Evolutionary conservation across 1,140 invertebrate genomes (phyloP), one percentile per base, ranked within the genome.

Genomic region (Neodiprion pinetum): DNA sequence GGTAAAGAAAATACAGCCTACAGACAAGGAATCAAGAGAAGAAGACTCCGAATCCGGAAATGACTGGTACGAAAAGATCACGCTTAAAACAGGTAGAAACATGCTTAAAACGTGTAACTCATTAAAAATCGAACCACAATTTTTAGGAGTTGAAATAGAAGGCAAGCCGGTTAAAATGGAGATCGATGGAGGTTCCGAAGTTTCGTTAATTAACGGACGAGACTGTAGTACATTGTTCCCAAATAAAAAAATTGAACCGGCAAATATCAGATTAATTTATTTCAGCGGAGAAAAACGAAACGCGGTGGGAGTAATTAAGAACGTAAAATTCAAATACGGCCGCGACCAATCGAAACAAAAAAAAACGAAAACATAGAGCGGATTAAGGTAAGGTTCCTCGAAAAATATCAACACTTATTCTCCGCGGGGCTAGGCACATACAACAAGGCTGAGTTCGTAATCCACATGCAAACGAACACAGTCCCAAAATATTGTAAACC

Each of bases 211-310:
- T 12, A 70, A 70, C 1, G 23, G 49, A 70, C 68, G 68, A 70
- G 68, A 70, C 49, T 70, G 68, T 70, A 70, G 21, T 23, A 70
- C 68, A 23, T 70, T 70, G 0, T 70, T 70, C n/a, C 68, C 68
- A 8, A 70, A 70, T 70, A 70, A 70, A 70, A 70, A 70, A 70
- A 70, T 70, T 70, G 68, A 70, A 70, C 68, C 68, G 68, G 68
- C 68, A 70, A 70, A 70, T 8, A 70, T 70, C 68, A 70, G n/a
- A 70, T 8, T 70, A 1, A 70, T 70, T 11, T 70, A 70, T 70
- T 70, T 70, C 68, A 48, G 68, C 68, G 68, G 68, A 50, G 68
- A 70, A 23, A 70, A 48, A 70, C 68, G 68, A 70, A 70, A 70
- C 68, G 23, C 68, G 68, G 68, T 70, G 0, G 68, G 68, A 23